Evolutionary conservation across 2,113 vertebrate genomes (phyloP), one percentile per base, ranked within the genome.

Genomic region (Spizaetus ornatus): DNA sequence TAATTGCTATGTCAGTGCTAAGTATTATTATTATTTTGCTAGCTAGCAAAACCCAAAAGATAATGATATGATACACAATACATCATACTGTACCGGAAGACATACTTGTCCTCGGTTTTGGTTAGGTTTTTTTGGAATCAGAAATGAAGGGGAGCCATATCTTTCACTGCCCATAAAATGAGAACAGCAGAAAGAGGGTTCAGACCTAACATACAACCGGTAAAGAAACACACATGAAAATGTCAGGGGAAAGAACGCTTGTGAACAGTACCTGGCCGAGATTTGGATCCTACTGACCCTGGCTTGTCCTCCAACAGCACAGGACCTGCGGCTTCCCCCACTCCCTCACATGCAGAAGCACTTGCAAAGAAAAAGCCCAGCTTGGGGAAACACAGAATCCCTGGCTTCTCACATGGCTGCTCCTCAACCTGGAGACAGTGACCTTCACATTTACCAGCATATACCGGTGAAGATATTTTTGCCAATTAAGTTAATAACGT

Each of bases 31-130:
- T 63, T 96, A 81, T 95, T 95, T 94, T 94, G n/a, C 81, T 94
- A 63, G 80, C 72, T 93, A 91, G 83, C 8, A 96, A 94, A 94
- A 42, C 43, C 73, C 69, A 52, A 56, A 94, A 84, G 59, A 72
- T 94, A 96, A 97, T 96, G 4, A 96, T 87, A 97, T 47, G 96
- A 69, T 94, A 95, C 47, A 71, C 11, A 82, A 89, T 96, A 89
- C 61, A 27, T 19, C 31, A 17, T 59, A 71, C 42, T 85, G 20
- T 19, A 92, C 25, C 9, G 6, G 94, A 96, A 97, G 83, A 79
- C 45, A 38, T 95, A 61, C 62, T 93, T 79, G 69, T 86, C 69
- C n/a, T 78, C 67, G 81, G 80, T 74, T 96, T 94, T 93, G 69
- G 77, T 79, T 72, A 71, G 91, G 31, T 67, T 89, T 94, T 94